Base-by-base conservation (phyloP, 1,140 invertebrate genomes). In the Hycleus cichorii region DNA sequence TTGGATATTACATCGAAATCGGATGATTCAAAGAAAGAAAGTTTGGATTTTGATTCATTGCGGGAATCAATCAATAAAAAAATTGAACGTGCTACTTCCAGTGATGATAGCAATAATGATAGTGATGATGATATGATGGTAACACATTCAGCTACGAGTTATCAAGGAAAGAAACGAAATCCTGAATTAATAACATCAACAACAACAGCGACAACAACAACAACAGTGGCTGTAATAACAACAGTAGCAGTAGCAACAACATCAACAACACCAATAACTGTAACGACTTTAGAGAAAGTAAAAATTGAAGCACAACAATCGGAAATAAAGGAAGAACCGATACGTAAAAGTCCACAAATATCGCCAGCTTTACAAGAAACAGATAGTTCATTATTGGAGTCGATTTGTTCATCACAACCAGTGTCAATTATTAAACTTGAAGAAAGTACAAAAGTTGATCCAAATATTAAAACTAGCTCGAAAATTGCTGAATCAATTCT, bases 1-100 rank as follows among this genome's bases (percentile, higher is more conserved):
- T 57, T 66, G 25, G 68, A 68, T 10, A 70, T 62, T 62, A 59
- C 63, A 9, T 63, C 55, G 12, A 72, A 71, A 60, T 57, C 54
- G 2, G 65, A 70, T 47, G 71, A 71, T 12, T 74, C 70, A 25
- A 80, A 80, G 69, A 62, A 77, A 27, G 71, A 75, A 32, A 73
- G 78, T 59, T 64, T 77, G 24, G 77, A 55, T 24, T 47, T 47
- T 42, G 40, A 42, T 6, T 47, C 38, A 8, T 46, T 55, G 18
- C 38, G 52, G 10, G 52, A 55, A 40, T 47, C 51, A 11, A 53
- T 53, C 24, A 53, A 40, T 63, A 69, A 74, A 42, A 72, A 72
- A 10, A 76, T 75, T 42, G 69, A 67, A 47, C 73, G 71, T 49
- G 40, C 11, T 42, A 42, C 64, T 57, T 72, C 68, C 49, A 73